Percentiles rank a stretch among this genome's conserved stretches.
phyloP scores from a whole-genome alignment of 2,797 vertebrate species.

The Parambassis ranga region DNA sequence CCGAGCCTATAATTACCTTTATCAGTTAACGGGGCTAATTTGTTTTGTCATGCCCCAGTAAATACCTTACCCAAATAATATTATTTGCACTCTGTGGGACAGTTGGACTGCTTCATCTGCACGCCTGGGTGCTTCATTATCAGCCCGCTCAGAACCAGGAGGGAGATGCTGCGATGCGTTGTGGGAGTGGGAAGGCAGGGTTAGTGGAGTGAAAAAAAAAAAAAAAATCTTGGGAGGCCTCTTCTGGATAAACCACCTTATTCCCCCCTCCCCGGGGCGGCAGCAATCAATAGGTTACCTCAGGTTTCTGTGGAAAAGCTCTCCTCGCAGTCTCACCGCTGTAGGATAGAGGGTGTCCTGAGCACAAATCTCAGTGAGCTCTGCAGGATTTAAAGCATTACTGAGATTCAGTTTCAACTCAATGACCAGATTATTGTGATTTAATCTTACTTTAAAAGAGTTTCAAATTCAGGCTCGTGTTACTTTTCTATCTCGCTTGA shows the following conservation, averaged over 20 bases:
- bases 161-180: constrained; percentile 53
- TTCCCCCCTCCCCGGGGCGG: constrained; percentile 64
- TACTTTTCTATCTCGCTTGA: not conserved
- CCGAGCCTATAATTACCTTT: constrained; percentile 73
- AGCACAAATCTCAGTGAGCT: constrained; percentile 18
- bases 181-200: constrained; percentile 47
- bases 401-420: not conserved
- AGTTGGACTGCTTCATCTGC: constrained; percentile 31
- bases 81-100: constrained; percentile 61
- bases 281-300: constrained; percentile 73
- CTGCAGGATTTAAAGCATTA: not conserved
- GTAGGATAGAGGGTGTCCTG: not conserved
- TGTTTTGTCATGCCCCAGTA: constrained; percentile 77
- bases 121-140: constrained; percentile 60
- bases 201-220: constrained; percentile 66
- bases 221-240: constrained; percentile 44
- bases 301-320: constrained; percentile 52
- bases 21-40: constrained; percentile 76
- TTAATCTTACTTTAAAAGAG: not conserved
- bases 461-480: not conserved
- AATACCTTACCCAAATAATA: constrained; percentile 75
- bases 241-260: constrained; percentile 52
- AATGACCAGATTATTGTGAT: constrained; percentile 3
- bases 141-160: constrained; percentile 14
- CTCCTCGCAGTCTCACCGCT: constrained; percentile 4